Percentiles rank a stretch among this genome's conserved stretches.
Evolutionary conservation across 2,797 vertebrate genomes (phyloP).

Genomic region (Atherinosoma microstoma): DNA sequence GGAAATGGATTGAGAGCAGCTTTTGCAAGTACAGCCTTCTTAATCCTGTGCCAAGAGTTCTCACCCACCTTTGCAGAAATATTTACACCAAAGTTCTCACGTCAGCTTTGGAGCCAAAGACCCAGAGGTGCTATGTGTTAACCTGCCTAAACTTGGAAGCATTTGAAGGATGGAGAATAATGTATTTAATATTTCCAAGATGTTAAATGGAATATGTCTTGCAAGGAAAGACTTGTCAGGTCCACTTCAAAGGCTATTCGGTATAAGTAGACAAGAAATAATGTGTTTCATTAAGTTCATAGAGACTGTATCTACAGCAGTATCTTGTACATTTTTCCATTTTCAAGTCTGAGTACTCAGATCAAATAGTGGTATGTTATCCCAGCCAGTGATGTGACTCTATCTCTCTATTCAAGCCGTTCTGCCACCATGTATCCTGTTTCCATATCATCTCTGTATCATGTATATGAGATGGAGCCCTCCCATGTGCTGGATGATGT

Average conservation of each 20-base stretch:
- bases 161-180: conserved; percentile 37
- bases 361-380: conserved; percentile 61
- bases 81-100: conserved; percentile 73
- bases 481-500: conserved; percentile 74
- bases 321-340: conserved; percentile 48
- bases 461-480: conserved; percentile 75
- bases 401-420: conserved; percentile 52
- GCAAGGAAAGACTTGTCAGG: conserved; percentile 37
- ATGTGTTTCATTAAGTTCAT: conserved; percentile 29
- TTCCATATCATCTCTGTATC: conserved; percentile 73
- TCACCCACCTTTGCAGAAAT: conserved; percentile 74
- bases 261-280: conserved; percentile 35
- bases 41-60: conserved; percentile 78
- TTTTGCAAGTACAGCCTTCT: conserved; percentile 69
- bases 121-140: conserved; percentile 41
- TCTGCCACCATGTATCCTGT: conserved; percentile 69
- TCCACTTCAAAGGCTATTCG: conserved; percentile 31
- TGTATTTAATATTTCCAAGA: conserved; percentile 46
- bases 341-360: conserved; percentile 40
- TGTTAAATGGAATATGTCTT: conserved; percentile 47
- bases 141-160: conserved; percentile 53
- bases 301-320: conserved; percentile 6
- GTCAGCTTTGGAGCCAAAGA: conserved; percentile 54
- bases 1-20: conserved; percentile 78
- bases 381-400: conserved; percentile 62